Conservation (phyloP, 2,888 invertebrate species). For the Catonia carolina region DNA sequence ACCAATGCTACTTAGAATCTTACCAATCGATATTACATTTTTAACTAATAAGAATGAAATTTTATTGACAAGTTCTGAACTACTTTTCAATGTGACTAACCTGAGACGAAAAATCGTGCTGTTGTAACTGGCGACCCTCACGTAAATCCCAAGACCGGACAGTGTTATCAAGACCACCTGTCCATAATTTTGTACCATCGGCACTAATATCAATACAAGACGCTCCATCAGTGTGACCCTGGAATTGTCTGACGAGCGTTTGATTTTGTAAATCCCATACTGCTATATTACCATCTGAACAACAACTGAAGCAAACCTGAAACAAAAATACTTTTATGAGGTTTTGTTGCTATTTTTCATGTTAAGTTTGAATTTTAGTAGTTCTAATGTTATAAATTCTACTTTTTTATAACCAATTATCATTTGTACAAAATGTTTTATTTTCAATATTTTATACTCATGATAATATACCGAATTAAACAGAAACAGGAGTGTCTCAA, state of each 20-base stretch:
- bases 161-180: conserved; percentile 94
- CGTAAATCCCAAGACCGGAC: conserved; percentile 94
- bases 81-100: no score
- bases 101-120: conserved; percentile 91
- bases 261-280: conserved; percentile 93
- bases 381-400: no score
- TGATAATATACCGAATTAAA: no score
- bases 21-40: no score
- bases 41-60: no score
- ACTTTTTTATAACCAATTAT: neutral
- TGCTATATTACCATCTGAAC: conserved; percentile 96
- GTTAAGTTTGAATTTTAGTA: no score
- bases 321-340: conserved; percentile 10
- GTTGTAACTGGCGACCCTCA: conserved; percentile 87
- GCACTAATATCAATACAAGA: conserved; percentile 95
- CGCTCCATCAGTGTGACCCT: conserved; percentile 96
- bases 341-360: no score
- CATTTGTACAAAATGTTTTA: no score
- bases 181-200: conserved; percentile 84
- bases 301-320: conserved; percentile 91
- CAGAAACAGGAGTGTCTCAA: no score
- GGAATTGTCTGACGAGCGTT: conserved; percentile 84
- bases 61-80: no score
- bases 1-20: no score
- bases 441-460: no score